phyloP scores from a whole-genome alignment of 2,113 vertebrate species.

The Piaya cayana region DNA sequence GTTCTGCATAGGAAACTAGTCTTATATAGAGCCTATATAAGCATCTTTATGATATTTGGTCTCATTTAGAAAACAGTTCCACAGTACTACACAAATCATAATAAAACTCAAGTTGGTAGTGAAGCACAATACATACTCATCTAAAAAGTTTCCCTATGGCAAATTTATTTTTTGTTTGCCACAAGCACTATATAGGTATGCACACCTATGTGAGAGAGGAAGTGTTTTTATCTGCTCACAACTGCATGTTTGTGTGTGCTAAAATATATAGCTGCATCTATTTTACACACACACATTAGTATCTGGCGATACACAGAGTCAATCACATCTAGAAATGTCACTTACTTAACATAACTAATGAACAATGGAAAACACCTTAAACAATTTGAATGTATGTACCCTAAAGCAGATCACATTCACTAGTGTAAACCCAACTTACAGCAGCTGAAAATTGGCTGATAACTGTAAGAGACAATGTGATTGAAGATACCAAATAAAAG shows the following conservation, averaged over 20 bases:
- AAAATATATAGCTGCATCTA: neutral
- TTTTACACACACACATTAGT: neutral
- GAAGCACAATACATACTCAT: neutral
- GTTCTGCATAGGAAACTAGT: neutral
- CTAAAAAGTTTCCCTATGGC: neutral
- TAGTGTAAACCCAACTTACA: neutral
- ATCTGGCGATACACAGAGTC: neutral
- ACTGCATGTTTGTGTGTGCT: neutral
- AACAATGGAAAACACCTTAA: neutral
- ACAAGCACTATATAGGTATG: neutral
- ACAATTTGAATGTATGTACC: neutral
- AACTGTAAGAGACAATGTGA: neutral
- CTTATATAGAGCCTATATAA: neutral
- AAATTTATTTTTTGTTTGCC: slow-evolving; percentile 9
- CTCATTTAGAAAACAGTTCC: neutral
- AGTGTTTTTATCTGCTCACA: neutral
- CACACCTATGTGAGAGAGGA: neutral
- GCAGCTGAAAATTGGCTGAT: neutral
- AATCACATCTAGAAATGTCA: slow-evolving; percentile 1
- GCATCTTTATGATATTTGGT: neutral
- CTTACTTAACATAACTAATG: neutral
- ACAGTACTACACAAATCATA: neutral
- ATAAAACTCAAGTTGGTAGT: neutral
- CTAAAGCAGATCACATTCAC: neutral
- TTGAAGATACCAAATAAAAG: neutral